Evolutionary conservation across 2,113 vertebrate species (phyloP).

Genomic region (Chionodraco myersi): DNA sequence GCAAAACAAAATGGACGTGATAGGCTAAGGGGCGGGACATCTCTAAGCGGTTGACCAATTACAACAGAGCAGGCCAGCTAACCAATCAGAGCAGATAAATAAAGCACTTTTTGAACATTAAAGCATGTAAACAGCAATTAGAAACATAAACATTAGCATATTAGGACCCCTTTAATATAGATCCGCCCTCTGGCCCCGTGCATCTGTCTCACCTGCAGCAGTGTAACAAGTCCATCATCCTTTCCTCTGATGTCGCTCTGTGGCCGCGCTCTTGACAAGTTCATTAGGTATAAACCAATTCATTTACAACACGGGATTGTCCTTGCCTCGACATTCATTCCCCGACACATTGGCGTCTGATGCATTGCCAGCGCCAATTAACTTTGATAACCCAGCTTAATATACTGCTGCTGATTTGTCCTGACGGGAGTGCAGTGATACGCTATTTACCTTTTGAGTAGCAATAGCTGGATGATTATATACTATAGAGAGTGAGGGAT

Average conservation of each 20-base stretch:
- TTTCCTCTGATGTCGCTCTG: conserved; percentile 25
- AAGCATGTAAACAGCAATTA: too few species aligned
- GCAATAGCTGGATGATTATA: conserved; percentile 61
- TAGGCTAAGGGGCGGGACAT: too few species aligned
- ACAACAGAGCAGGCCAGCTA: too few species aligned
- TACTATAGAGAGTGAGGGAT: conserved; percentile 31
- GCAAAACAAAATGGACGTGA: too few species aligned
- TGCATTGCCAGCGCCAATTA: conserved; percentile 79
- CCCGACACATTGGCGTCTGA: conserved; percentile 65
- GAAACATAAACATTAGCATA: too few species aligned
- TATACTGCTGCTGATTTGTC: conserved; percentile 74
- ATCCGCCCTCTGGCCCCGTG: not conserved
- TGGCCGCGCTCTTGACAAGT: conserved; percentile 61
- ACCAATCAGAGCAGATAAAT: too few species aligned
- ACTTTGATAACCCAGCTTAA: conserved; percentile 74
- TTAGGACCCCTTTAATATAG: conserved; percentile 4
- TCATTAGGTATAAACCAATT: conserved; percentile 72
- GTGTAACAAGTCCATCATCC: conserved; percentile 47
- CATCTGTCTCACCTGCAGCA: conserved; percentile 36
- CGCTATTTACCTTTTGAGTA: conserved; percentile 67
- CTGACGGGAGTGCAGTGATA: conserved; percentile 68
- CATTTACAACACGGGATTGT: conserved; percentile 74
- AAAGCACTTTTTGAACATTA: too few species aligned
- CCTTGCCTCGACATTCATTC: conserved; percentile 75
- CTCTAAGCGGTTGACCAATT: too few species aligned